Base-by-base conservation (phyloP, 2,113 vertebrate species). In the Lycaon pictus region DNA sequence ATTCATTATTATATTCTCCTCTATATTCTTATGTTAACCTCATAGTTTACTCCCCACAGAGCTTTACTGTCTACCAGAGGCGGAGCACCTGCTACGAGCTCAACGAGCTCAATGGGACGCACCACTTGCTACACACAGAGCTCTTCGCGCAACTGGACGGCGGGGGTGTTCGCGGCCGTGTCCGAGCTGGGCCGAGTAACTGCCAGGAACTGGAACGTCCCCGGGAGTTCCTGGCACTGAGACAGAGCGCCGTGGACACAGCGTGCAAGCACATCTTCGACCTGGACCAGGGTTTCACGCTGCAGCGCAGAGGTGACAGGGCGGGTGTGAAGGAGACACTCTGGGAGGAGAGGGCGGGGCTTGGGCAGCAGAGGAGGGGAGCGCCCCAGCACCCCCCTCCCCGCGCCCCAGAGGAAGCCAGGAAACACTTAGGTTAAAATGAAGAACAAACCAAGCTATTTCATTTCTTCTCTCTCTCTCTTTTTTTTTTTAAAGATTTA, bases 1-100 rank as follows among this genome's bases (percentile, higher is more conserved):
- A 32, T 60, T 72, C 23, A 51, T 92, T 83, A 51, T 58, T 43
- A 71, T 60, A 72, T n/a, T 82, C 53, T 32, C 17, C 51, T 60
- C 22, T 19, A 19, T 15, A n/a, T 82, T 58, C 27, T 72, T 48
- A 82, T 7, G 72, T 72, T 92, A 48, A 35, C 20, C 65, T n/a
- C 67, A 58, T 60, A 23, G 4, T 58, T 43, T 82, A 22, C 23
- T 32, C 20, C 67, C 56, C 15, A 0, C 48, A 91, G 93, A 87
- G 63, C 43, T 79, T 0, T 84, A 37, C 27, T 43, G 0, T 90
- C 43, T 1, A 0, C 17, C 88, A 93, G 80, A 0, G 0, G 0
- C 12, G 25, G 5, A 0, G 3, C 0, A 35, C 88, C 0, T 90
- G 95, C 95, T 60, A 15, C 0, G 62, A 20, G 4, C 35, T 16